Conservation (phyloP, 2,888 invertebrate genomes). For the Drosophila pegasa region DNA sequence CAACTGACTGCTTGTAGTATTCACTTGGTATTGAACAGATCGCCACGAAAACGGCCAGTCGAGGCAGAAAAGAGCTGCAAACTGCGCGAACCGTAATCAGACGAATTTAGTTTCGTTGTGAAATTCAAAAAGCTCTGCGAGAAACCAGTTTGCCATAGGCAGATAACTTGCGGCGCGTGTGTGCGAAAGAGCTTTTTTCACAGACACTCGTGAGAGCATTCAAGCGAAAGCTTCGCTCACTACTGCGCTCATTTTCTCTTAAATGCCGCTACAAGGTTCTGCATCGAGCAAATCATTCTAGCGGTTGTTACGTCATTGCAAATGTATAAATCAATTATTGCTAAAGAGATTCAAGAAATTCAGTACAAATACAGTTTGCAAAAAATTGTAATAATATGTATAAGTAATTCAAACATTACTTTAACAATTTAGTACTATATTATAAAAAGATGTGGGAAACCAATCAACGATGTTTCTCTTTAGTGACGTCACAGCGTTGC, state of each 20-base stretch:
- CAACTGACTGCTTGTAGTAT: slow-evolving; percentile 64
- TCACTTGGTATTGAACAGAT: slow-evolving; percentile 54
- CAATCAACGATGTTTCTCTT: neutral
- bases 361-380: neutral
- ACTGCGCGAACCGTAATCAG: slow-evolving; percentile 31
- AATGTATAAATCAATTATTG: neutral
- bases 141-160: slow-evolving; percentile 63
- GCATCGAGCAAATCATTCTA: neutral
- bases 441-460: neutral
- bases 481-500: neutral
- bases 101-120: slow-evolving; percentile 82
- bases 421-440: neutral
- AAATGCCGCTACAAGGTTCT: slow-evolving; percentile 17
- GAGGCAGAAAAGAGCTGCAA: slow-evolving; percentile 34
- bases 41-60: slow-evolving; percentile 5
- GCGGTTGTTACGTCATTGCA: slow-evolving; percentile 15
- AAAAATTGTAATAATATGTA: neutral
- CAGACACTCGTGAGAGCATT: slow-evolving; percentile 18
- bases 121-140: slow-evolving; percentile 78
- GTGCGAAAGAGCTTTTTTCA: slow-evolving; percentile 35
- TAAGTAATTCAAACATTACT: neutral
- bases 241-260: slow-evolving; percentile 25
- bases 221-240: slow-evolving; percentile 17
- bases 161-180: slow-evolving; percentile 53
- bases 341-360: neutral